Evolutionary conservation across 2,113 vertebrate species (phyloP), one percentile per base, ranked within the genome.

Genomic region (Albula glossodonta): DNA sequence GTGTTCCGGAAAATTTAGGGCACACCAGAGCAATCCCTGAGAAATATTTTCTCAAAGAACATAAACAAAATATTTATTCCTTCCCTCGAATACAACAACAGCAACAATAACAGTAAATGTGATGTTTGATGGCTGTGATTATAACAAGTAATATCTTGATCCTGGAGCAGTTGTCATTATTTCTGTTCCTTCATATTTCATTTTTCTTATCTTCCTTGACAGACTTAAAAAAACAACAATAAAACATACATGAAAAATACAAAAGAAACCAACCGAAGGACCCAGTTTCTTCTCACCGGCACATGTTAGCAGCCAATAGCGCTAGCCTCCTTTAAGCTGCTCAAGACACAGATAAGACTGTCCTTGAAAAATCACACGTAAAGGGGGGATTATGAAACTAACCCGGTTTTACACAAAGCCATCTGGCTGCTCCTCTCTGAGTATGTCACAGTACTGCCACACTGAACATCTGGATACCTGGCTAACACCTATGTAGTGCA

Each of bases 381-480:
- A 78, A 85, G 52, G 63, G 83, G 85, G 31, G 87, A 86, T 86
- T 86, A 80, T 78, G 51, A 82, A 85, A 57, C 57, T 84, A 85
- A 70, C 85, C 85, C 84, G 84, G 80, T 87, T 87, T 84, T 74
- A 83, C 50, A 87, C 49, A 63, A 86, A 60, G 56, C 87, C 80
- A 70, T 84, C 87, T 86, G 86, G 70, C 85, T 57, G 70, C 74
- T 78, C 79, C 19, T 60, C 17, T 2, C 52, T 57, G 53, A 12
- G 15, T 86, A 3, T 41, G 49, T 8, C 60, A 15, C 49, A 48
- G 41, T 63, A n/a, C n/a, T 9, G 17, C 10, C 41, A 63, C 53
- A 6, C 7, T 12, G 53, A 1, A 56, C 53, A 56, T 56, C 53
- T 56, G 53, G 53, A 56, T 56, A 12, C 7, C 12, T 9, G 7